Evolutionary conservation across 2,797 vertebrate genomes (phyloP), one percentile per base, ranked within the genome.

Genomic region (Podargus strigoides): DNA sequence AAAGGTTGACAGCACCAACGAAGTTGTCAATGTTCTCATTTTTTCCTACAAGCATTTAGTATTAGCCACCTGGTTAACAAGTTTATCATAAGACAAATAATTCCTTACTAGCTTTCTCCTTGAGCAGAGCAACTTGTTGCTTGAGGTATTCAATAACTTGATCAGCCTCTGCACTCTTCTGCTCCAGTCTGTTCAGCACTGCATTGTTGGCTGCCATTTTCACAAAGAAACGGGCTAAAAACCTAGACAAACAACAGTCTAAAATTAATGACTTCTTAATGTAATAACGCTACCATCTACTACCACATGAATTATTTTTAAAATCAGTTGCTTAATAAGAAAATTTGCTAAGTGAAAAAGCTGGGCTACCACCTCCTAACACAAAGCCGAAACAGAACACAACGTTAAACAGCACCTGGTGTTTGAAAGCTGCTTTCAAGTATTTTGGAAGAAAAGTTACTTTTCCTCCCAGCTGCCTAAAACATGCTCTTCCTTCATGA

Each of bases 121-220:
- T 99, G 30, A 99, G 98, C 93, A 99, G 98, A 96, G 98, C 98
- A 94, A 99, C 98, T 97, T 99, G 99, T 83, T 99, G 98, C 96
- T 99, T 99, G 86, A 99, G 99, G 97, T 98, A 99, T 87, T 98
- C 99, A 81, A 99, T 99, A 96, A 99, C 97, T 98, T 99, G 98
- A 97, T 99, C 99, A 0, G 99, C 99, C 95, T 99, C 99, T 7
- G 98, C 97, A 9, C 99, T 99, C 91, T 99, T 98, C 98, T 99
- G 99, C 93, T 99, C 99, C 97, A 99, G 97, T 94, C 99, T 98
- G 98, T 98, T 97, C 96, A 99, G 96, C 86, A 99, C 95, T 80
- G 98, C 98, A 78, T 98, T 98, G 96, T 97, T 98, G 79, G 97
- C 97, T 68, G 99, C 98, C 99, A 99, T 99, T 98, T 98, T 99